A percentile compares a stretch with the other conserved stretches of the same genome.
phyloP scores from a whole-genome alignment of 2,888 invertebrate species.

The Hyposoter didymator region DNA sequence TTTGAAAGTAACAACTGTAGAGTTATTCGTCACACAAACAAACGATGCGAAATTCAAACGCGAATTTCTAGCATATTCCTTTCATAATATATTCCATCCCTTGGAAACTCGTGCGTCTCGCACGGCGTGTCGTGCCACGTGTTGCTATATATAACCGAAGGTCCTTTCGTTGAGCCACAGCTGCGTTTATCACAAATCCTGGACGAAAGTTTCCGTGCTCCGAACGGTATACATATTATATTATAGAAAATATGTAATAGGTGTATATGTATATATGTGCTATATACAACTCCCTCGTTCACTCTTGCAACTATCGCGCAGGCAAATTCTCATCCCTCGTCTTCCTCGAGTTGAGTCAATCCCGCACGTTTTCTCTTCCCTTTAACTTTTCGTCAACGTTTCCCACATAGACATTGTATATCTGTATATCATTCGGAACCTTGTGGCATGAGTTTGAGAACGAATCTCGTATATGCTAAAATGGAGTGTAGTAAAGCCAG shows the following conservation, averaged over 20 bases:
- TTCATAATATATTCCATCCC: constrained; percentile 70
- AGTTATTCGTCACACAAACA: constrained; percentile 10
- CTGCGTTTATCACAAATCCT: constrained; percentile 75
- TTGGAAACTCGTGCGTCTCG: constrained; percentile 60
- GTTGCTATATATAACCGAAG: constrained; percentile 74
- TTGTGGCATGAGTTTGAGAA: constrained; percentile 58
- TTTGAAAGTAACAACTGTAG: background rate
- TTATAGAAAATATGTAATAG: constrained; percentile 23
- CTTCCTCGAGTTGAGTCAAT: constrained; percentile 37
- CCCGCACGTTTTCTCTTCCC: constrained; percentile 51
- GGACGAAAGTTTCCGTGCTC: constrained; percentile 63
- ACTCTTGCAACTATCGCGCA: constrained; percentile 61
- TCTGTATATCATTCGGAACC: constrained; percentile 33
- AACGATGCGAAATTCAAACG: constrained; percentile 48
- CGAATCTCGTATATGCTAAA: constrained; percentile 68
- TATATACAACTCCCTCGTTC: constrained; percentile 30
- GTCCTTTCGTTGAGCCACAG: constrained; percentile 71
- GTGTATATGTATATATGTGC: background rate
- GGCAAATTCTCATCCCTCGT: constrained; percentile 30
- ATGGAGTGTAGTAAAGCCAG: constrained; percentile 63
- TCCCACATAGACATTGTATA: background rate
- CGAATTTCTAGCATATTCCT: constrained; percentile 47
- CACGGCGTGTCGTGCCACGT: constrained; percentile 76
- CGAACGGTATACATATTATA: constrained; percentile 58
- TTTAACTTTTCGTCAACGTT: constrained; percentile 46